Base-by-base conservation (phyloP, 2,113 vertebrate species). In the Albula goreensis region DNA sequence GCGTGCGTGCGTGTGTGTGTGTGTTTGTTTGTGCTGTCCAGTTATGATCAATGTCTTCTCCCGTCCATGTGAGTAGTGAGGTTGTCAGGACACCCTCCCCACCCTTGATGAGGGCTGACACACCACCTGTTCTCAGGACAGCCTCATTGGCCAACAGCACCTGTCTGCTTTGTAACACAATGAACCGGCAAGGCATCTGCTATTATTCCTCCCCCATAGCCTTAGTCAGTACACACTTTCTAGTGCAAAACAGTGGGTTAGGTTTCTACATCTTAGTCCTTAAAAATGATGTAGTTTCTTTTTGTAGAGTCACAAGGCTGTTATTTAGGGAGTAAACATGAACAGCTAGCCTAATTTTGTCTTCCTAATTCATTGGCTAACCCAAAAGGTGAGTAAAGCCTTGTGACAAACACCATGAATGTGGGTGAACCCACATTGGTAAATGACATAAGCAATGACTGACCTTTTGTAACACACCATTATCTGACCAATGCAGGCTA, bases 51-150 rank as follows among this genome's bases (percentile, higher is more conserved):
- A 48, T 51, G 4, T 49, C 74, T 78, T 50, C 74, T 5, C 51
- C 31, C 22, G 22, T 80, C 63, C 8, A 57, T 80, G 85, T 51
- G 80, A 66, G 81, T 50, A 31, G 51, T 63, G 63, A 1, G 82
- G 22, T 50, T 85, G 57, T 82, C 19, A 83, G 9, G 53, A 60
- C 31, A 19, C 57, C 81, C 79, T 88, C 63, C n/a, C 13, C 49
- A 50, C 56, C 25, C 50, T 56, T 83, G 51, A 83, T 60, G 31
- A 79, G 74, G 78, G 78, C 49, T 79, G 74, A 80, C 70, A 52
- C 22, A 19, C 86, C 53, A 85, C 82, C 78, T 88, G 81, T 86
- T 85, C 57, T 17, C 12, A 50, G 60, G 66, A 57, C 85, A 56
- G 60, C 80, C 15, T 56, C 60, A 49, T 7, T 52, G 17, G 70